Evolutionary conservation across 2,113 vertebrate species (phyloP).

Genomic region (Origma solitaria): DNA sequence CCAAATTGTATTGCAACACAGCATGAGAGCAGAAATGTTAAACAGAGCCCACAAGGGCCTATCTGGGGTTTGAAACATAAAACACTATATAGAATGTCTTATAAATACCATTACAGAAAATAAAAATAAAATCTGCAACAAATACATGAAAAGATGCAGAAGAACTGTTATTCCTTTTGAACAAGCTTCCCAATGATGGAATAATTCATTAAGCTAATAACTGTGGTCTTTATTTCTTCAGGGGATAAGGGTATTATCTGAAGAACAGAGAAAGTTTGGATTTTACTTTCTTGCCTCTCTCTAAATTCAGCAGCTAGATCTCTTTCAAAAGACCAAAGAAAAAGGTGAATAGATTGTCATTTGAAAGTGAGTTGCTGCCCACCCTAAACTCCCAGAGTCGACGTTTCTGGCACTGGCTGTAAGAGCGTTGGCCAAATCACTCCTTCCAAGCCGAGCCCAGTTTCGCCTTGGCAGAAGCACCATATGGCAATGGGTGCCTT

Average conservation of each 20-base stretch:
- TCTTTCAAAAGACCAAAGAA: background rate
- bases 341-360: slow-evolving; percentile 28
- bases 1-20: background rate
- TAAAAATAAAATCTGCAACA: slow-evolving; percentile 10
- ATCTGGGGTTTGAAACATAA: background rate
- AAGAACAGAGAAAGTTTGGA: background rate
- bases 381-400: slow-evolving; percentile 24
- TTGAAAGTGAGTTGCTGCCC: slow-evolving; percentile 33
- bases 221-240: background rate
- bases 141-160: background rate
- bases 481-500: slow-evolving; percentile 29
- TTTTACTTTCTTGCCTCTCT: background rate
- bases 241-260: background rate
- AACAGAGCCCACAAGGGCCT: background rate
- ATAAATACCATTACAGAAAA: slow-evolving; percentile 11
- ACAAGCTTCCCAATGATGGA: background rate
- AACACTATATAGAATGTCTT: slow-evolving; percentile 11
- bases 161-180: background rate
- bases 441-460: slow-evolving; percentile 30
- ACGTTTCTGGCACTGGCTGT: slow-evolving; percentile 6
- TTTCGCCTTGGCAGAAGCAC: slow-evolving; percentile 6
- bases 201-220: background rate
- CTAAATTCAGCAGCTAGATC: background rate
- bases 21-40: slow-evolving; percentile 2
- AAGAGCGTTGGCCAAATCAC: background rate